phyloP scores from a whole-genome alignment of 2,797 vertebrate genomes.

The Eupleurogrammus muticus region DNA sequence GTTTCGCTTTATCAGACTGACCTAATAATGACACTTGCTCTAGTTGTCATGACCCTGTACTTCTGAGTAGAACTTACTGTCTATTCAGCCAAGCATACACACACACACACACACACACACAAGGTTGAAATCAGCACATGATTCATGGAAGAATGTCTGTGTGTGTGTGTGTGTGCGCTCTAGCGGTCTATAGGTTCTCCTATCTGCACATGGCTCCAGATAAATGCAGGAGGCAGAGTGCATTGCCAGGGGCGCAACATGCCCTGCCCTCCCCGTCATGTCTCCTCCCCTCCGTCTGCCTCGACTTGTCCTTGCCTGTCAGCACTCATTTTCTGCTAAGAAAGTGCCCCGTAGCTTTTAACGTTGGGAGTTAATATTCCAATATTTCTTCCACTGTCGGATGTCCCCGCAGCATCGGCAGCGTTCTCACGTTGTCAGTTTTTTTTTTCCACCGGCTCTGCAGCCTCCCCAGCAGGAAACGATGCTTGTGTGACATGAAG shows the following conservation, averaged over 20 bases:
- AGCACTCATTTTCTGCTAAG: conserved; percentile 47
- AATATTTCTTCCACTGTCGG: conserved; percentile 11
- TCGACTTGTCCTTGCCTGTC: conserved; percentile 72
- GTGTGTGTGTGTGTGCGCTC: conserved; percentile 12
- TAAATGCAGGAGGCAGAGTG: conserved; percentile 53
- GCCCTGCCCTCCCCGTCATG: conserved; percentile 30
- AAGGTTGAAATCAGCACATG: conserved; percentile 11
- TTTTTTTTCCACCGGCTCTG: conserved; percentile 54
- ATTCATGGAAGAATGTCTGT: conserved; percentile 31
- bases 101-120: not conserved
- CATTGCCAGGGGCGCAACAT: conserved; percentile 51
- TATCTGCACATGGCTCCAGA: conserved; percentile 42
- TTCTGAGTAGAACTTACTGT: conserved; percentile 1
- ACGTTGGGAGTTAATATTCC: conserved; percentile 33
- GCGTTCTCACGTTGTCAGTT: conserved; percentile 46
- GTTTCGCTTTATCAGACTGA: conserved; percentile 20
- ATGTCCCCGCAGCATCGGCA: conserved; percentile 27
- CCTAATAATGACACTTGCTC: conserved; percentile 12
- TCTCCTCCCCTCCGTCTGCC: conserved; percentile 54
- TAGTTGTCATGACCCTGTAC: conserved; percentile 1
- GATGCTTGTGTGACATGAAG: conserved; percentile 45
- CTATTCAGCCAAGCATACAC: not conserved
- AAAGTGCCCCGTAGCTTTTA: conserved; percentile 40
- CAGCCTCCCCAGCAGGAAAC: conserved; percentile 45
- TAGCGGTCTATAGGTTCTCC: conserved; percentile 12